Base-by-base conservation (phyloP, 2,113 vertebrate species). In the Platanista minor region DNA sequence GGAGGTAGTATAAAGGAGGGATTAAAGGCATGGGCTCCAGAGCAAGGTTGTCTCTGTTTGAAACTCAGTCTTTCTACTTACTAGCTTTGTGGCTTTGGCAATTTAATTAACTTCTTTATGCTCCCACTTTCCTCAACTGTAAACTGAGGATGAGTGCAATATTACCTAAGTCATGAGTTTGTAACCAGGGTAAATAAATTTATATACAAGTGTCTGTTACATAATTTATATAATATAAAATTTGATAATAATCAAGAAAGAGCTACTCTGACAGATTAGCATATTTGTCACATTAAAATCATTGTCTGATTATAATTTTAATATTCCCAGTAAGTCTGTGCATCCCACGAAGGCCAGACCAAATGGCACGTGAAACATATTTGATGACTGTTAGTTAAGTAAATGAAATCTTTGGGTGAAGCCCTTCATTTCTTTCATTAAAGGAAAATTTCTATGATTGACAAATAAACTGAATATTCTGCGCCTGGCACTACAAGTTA, bases 261-360 rank as follows among this genome's bases (percentile, higher is more conserved):
- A 72, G 23, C 2, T 59, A 3, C 14, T 75, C 49, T 59, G 85
- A 78, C 11, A 69, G 49, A 74, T 82, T 41, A 75, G 41, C 43
- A 1, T 25, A 54, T n/a, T 66, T 69, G 43, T 61, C 13, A 90
- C 15, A 36, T 43, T 75, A 46, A 91, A 95, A 62, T 59, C 10
- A 91, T 23, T 90, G 29, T 14, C 5, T 67, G 49, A 69, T 49
- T 49, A 61, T 74, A 14, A 89, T 52, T 89, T 86, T 23, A 94
- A 23, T 90, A 90, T 69, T 54, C 1, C 3, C 31, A 36, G 8
- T 41, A 66, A 33, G 23, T 77, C 33, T 82, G 31, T 41, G 14
- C 4, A 54, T 77, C 20, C 20, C 15, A 41, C 39, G 1, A 94
- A 86, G 7, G 0, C 0, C 15, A 1, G 21, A 17, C 1, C 27